Conservation (phyloP, 2,113 vertebrate genomes). For the Prionailurus viverrinus region DNA sequence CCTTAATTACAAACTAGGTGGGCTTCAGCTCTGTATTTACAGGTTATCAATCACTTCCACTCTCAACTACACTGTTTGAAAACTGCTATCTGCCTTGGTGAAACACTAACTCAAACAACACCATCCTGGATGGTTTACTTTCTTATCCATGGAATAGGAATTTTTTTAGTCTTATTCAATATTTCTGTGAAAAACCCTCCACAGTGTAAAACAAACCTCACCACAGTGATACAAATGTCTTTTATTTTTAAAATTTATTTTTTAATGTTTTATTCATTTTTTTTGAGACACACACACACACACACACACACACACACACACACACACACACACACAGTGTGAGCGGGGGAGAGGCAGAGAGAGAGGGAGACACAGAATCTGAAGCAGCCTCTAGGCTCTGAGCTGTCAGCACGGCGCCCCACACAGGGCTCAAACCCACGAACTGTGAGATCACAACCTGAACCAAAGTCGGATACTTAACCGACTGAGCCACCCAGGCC, state of each 20-base stretch:
- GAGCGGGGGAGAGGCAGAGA: too few species aligned
- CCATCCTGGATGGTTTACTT: background rate
- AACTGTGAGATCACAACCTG: too few species aligned
- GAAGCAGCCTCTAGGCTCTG: too few species aligned
- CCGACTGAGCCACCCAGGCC: too few species aligned
- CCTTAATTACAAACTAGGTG: background rate
- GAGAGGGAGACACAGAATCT: too few species aligned
- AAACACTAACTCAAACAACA: conserved; percentile 50
- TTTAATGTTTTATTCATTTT: too few species aligned
- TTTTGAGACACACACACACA: too few species aligned
- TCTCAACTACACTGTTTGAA: background rate
- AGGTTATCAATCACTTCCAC: background rate
- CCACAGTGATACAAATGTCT: background rate
- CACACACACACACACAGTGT: too few species aligned
- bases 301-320: too few species aligned
- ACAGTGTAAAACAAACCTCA: background rate
- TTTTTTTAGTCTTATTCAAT: background rate
- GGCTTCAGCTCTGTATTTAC: background rate
- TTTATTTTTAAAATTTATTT: background rate
- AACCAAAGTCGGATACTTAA: too few species aligned
- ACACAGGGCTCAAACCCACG: too few species aligned
- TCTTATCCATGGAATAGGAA: background rate
- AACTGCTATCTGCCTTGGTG: background rate
- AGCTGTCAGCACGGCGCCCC: too few species aligned
- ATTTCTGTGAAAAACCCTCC: background rate